Percentiles rank a stretch among this genome's conserved stretches.
phyloP scores from a whole-genome alignment of 2,888 invertebrate genomes.

The Nebria brevicollis region DNA sequence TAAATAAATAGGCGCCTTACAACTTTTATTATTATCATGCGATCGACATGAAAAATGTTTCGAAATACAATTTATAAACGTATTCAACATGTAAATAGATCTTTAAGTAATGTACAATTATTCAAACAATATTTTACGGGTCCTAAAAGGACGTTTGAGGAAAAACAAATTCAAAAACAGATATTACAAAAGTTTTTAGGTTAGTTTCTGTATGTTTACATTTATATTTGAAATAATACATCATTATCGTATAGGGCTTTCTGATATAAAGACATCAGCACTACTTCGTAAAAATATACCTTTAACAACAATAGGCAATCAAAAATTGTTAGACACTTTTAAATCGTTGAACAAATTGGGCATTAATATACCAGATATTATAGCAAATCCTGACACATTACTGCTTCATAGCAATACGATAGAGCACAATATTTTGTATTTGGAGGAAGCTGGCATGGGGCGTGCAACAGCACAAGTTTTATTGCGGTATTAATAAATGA shows the following conservation, averaged over 20 bases:
- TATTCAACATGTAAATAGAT: no score
- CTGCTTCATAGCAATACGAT: conserved; percentile 28
- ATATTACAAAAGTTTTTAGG: conserved; percentile 37
- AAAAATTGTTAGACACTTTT: conserved; percentile 20
- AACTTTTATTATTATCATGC: no score
- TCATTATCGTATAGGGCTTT: conserved; percentile 23
- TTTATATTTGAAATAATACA: neutral
- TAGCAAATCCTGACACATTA: conserved; percentile 21
- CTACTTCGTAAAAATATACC: conserved; percentile 15
- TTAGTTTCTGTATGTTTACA: conserved; percentile 16
- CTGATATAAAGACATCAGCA: conserved; percentile 21
- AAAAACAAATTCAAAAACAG: conserved; percentile 29
- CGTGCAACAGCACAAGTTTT: conserved; percentile 27
- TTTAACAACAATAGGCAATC: conserved; percentile 34
- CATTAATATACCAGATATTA: conserved; percentile 25
- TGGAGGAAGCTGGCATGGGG: conserved; percentile 32
- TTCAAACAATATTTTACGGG: neutral
- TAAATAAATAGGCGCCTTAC: no score
- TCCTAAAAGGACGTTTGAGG: conserved; percentile 10
- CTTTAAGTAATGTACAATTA: neutral
- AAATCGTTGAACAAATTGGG: conserved; percentile 30
- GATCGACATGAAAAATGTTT: no score
- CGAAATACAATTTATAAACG: no score
- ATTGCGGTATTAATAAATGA: conserved; percentile 25
- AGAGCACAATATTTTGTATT: conserved; percentile 40